A percentile compares a stretch with the other conserved stretches of the same genome.
Conservation (phyloP, 2,797 vertebrate species). For the Syngnathus acus region DNA sequence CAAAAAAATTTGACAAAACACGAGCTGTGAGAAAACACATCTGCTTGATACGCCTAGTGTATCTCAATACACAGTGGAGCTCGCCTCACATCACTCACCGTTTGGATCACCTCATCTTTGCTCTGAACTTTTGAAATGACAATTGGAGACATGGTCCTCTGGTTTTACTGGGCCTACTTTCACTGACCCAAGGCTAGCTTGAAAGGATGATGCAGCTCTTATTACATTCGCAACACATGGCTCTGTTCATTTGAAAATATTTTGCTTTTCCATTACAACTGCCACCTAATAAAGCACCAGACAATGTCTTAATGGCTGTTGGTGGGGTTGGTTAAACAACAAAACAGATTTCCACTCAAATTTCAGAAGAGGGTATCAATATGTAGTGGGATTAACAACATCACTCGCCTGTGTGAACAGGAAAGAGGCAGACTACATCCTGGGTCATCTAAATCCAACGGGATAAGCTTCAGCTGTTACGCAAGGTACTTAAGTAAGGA, state of each 20-base stretch:
- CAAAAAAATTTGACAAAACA: slow-evolving; percentile 37
- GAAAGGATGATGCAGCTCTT: slow-evolving; percentile 47
- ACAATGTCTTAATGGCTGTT: not conserved
- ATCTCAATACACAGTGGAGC: slow-evolving; percentile 38
- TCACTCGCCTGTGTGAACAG: not conserved
- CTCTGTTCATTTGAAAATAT: slow-evolving; percentile 34
- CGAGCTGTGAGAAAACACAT: slow-evolving; percentile 49
- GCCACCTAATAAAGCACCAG: not conserved
- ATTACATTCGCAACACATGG: slow-evolving; percentile 36
- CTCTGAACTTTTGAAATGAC: slow-evolving; percentile 38
- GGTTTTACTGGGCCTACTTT: slow-evolving; percentile 53
- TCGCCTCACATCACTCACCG: slow-evolving; percentile 41
- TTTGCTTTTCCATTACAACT: slow-evolving; percentile 43
- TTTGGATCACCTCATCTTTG: slow-evolving; percentile 55
- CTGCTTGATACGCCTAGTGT: slow-evolving; percentile 17
- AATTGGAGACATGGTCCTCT: slow-evolving; percentile 47
- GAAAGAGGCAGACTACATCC: not conserved
- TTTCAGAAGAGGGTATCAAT: not conserved
- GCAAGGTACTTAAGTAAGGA: not conserved
- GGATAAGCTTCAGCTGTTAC: not conserved
- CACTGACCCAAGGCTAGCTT: slow-evolving; percentile 51
- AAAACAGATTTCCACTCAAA: not conserved
- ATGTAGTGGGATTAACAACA: not conserved
- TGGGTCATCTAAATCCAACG: not conserved
- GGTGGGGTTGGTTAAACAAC: not conserved